Base-by-base conservation (phyloP, 2,888 invertebrate species). In the Nemapogon koenigi region DNA sequence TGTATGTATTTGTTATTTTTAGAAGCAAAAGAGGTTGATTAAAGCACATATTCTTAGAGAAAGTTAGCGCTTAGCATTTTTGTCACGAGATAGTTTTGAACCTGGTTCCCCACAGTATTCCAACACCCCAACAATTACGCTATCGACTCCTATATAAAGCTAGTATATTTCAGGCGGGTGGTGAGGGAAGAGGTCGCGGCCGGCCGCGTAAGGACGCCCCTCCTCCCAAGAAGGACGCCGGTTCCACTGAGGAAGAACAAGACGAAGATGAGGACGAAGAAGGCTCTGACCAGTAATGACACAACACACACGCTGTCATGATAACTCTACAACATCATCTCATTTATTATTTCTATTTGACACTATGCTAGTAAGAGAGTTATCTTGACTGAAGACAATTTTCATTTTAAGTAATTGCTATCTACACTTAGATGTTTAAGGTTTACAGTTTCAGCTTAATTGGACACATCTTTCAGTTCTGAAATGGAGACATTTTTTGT, bases 191-290 rank as follows among this genome's bases (percentile, higher is more conserved):
- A 49, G 76, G 71, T 29, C 72, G 80, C 46, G 78, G 79, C 2
- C 54, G 79, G 46, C 76, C 73, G 41, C 79, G 79, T 47, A 80
- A 79, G 53, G 80, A 81, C 41, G 64, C 70, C 4, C 52, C 72
- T 3, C 70, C 75, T n/a, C 68, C 79, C 26, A 76, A 78, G 51
- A 78, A 79, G 56, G 75, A 76, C 50, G 78, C 73, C 10, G 69
- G 68, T 25, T 72, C 78, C 26, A 58, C 73, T 40, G 80, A 79
- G 46, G 80, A 81, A 47, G 76, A 81, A 51, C 75, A 78, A 40
- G 80, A 79, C 31, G 78, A 81, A 43, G 78, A 80, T 28, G 79
- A 78, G 16, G 78, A 80, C 3, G 52, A 52, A 35, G 78, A 79
- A 44, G 79, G 70, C 49, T 79, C 80, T 49, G 80, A 80, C 61